Base-by-base conservation (phyloP, 1,140 invertebrate species). In the Acyrthosiphon pisum region DNA sequence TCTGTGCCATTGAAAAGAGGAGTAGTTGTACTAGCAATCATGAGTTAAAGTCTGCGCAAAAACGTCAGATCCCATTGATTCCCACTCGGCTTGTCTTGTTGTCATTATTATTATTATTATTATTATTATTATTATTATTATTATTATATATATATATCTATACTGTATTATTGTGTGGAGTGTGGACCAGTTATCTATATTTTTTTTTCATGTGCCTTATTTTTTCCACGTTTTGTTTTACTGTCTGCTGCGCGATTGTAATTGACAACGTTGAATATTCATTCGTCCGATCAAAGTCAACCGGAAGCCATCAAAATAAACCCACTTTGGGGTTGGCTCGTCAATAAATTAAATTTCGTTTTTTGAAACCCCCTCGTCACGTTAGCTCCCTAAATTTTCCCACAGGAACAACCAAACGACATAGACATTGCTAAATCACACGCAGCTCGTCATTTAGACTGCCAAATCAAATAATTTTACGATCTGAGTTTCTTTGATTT, bases 81-180 rank as follows among this genome's bases (percentile, higher is more conserved):
- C 53, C 41, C 53, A 68, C 89, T 90, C 89, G 23, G 41, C 53
- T 90, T 68, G 89, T 90, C 53, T 68, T 41, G 23, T 90, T 68
- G 30, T 46, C 35, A 2, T 68, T 68, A 30, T 60, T 90, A 44
- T 44, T 50, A 44, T 88, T 88, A 88, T 46, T 30, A 86, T 86
- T 46, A 86, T 20, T 23, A 41, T 44, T 84, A 37, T 81, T 81
- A 37, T 84, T 48, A 81, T 81, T 44, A 84, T 84, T n/a, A n/a
- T n/a, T n/a, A n/a, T 1, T 37, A 37, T 37, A 37, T 48, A 81
- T 87, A 48, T 48, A 60, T 30, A 60, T 60, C 14, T 4, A 30
- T 48, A 8, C 48, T 48, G 46, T 68, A 41, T 91, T 91, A 44
- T 60, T 60, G 35, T 44, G 53, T 56, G 86, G n/a, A 90, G 35